These are phyloP conservation scores for Hemibagrus guttatus DNA, from an alignment of 2,797 vertebrate species.

Conservation along the genomic window DNA sequence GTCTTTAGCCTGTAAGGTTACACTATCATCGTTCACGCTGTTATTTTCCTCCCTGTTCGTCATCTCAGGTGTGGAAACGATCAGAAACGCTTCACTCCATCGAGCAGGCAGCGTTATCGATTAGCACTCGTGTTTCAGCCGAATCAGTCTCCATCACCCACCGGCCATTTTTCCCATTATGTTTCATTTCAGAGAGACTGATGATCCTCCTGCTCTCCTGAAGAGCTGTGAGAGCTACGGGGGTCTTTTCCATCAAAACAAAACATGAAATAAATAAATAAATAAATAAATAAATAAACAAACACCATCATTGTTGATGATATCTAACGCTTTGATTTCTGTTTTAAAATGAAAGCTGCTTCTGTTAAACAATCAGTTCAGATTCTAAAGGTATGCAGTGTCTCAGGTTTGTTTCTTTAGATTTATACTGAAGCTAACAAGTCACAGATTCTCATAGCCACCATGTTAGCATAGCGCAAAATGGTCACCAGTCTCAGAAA, in stretches of 20 bases:
- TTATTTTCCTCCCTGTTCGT: constrained; percentile 4
- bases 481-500: background rate
- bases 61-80: background rate
- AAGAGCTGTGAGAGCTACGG: constrained; percentile 46
- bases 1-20: background rate
- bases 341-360: background rate
- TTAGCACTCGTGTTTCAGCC: constrained; percentile 71
- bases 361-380: background rate
- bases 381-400: background rate
- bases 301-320: constrained; percentile 10
- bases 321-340: constrained; percentile 33
- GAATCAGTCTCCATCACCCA: constrained; percentile 75
- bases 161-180: constrained; percentile 68
- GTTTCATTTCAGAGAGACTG: constrained; percentile 63
- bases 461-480: background rate
- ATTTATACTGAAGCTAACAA: background rate
- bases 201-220: constrained; percentile 59
- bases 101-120: constrained; percentile 69
- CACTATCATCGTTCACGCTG: background rate
- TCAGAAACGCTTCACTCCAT: constrained; percentile 57
- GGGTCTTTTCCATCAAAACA: constrained; percentile 57
- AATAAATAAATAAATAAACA: constrained; percentile 60
- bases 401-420: background rate
- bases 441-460: background rate
- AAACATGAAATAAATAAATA: constrained; percentile 54